These are phyloP conservation scores for Nannoperca australis DNA, from an alignment of 2,797 vertebrate species.

Conservation along the genomic window DNA sequence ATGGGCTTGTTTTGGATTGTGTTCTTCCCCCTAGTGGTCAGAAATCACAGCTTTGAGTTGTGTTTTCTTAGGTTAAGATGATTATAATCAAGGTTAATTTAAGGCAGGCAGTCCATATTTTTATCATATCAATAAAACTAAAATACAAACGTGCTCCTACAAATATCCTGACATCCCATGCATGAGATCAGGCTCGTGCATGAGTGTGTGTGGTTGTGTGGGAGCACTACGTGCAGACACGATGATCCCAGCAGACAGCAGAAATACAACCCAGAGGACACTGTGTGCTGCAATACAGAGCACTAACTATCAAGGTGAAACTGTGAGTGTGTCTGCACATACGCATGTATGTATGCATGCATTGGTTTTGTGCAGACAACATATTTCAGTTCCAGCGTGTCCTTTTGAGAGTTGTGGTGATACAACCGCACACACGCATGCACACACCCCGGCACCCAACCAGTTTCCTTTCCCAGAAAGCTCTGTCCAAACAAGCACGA, in stretches of 20 bases:
- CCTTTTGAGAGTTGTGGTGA: constrained; percentile 25
- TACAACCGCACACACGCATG: constrained; percentile 40
- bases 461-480: constrained; percentile 55
- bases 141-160: neutral
- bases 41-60: neutral
- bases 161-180: neutral
- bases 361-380: constrained; percentile 4
- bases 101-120: neutral
- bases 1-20: neutral
- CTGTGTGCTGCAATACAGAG: neutral
- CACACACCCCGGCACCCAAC: constrained; percentile 38
- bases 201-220: neutral
- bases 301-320: neutral
- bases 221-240: neutral
- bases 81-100: neutral
- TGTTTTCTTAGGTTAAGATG: neutral
- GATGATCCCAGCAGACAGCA: neutral
- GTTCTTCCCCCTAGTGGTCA: neutral
- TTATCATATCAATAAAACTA: neutral
- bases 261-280: constrained; percentile 24
- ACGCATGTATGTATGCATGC: neutral
- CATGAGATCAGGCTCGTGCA: neutral
- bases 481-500: constrained; percentile 57
- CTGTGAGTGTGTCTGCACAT: neutral
- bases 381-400: constrained; percentile 14